Base-by-base conservation (phyloP, 2,797 vertebrate species). In the Poecile montanus region DNA sequence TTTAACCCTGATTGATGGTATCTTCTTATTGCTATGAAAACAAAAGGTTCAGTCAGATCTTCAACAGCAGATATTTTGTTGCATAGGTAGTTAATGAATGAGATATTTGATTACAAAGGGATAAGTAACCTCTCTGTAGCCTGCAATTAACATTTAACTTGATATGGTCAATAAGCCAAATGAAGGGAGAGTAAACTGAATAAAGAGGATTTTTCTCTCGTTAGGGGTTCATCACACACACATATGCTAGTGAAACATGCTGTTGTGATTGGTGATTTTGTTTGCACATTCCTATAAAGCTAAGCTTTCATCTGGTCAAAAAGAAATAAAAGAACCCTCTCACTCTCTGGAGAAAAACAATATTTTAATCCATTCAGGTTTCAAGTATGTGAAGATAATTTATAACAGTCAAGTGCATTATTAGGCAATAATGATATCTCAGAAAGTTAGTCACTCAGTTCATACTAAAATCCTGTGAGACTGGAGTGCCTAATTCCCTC, bases 71-170 rank as follows among this genome's bases (percentile, higher is more conserved):
- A 91, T 81, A 95, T 95, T 97, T 92, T 97, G 97, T 98, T 98
- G 93, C 97, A 97, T 85, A 97, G 70, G 89, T 97, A 97, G 93
- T 97, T 97, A 98, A 97, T 96, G 95, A 97, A 96, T 95, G 85
- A 88, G 91, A 97, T 98, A 97, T 98, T 98, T 98, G 96, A 98
- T 99, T 98, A 98, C 98, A 98, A 94, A 96, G 89, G 89, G 97
- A 98, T 97, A 98, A 98, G 94, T 94, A 98, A 98, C 97, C 96
- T 97, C 97, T 98, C 96, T 88, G 91, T 97, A 97, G 96, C 96
- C 78, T 89, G 88, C 96, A 98, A 98, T 98, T 98, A 98, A 98
- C 98, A 98, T 98, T 98, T 98, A 98, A 98, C 97, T 98, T 97
- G 97, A 98, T 98, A 97, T 93, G 95, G 90, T 87, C 92, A 96